Percentiles rank a stretch among this genome's conserved stretches.
Conservation (phyloP, 2,888 invertebrate species). For the Hemistola chrysoprasaria region DNA sequence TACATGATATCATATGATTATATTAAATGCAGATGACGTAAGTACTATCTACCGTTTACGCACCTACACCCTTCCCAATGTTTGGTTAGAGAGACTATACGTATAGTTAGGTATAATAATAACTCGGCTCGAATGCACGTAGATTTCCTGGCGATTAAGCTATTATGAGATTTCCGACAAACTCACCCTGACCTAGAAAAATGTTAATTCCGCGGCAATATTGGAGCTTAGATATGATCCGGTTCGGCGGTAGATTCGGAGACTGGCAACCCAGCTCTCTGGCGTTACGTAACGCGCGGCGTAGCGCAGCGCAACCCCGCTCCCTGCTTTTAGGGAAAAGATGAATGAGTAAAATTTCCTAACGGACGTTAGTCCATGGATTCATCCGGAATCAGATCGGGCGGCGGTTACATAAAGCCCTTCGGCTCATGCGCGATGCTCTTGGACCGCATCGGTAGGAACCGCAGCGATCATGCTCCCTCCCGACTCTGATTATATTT, state of each 20-base stretch:
- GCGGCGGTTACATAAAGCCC: conserved; percentile 66
- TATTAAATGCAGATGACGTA: too few species aligned
- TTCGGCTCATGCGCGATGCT: conserved; percentile 56
- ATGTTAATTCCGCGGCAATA: not conserved
- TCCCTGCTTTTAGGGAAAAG: conserved; percentile 76
- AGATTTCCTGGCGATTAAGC: too few species aligned
- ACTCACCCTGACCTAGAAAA: not conserved
- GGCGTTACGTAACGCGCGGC: conserved; percentile 67
- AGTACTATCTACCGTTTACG: too few species aligned
- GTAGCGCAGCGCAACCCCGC: conserved; percentile 71
- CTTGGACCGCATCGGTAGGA: conserved; percentile 26
- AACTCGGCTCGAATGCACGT: too few species aligned
- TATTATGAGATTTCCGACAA: too few species aligned
- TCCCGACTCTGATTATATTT: too few species aligned
- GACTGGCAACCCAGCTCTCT: conserved; percentile 55
- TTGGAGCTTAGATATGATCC: too few species aligned
- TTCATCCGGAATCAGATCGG: conserved; percentile 58
- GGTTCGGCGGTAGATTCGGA: conserved; percentile 40
- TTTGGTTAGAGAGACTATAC: too few species aligned
- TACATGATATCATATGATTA: too few species aligned
- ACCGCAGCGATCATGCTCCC: not conserved
- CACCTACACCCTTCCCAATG: too few species aligned
- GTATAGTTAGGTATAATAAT: too few species aligned
- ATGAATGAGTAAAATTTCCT: conserved; percentile 80
- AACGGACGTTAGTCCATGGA: conserved; percentile 73